A percentile compares a stretch with the other conserved stretches of the same genome.
Evolutionary conservation across 2,797 vertebrate genomes (phyloP).

Genomic region (Heliangelus exortis): DNA sequence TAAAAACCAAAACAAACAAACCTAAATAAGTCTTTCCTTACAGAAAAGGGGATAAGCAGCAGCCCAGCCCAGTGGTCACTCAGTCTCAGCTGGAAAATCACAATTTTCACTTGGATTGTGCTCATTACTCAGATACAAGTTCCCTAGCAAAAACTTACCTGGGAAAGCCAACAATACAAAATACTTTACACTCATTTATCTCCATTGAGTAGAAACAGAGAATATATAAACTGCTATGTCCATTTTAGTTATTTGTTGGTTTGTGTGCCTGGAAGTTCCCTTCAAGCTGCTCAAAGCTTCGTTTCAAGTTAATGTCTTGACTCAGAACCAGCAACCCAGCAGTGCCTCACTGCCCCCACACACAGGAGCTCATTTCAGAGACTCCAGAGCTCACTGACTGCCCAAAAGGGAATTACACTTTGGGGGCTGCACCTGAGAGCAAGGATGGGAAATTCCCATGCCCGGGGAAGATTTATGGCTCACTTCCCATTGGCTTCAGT

Average conservation of each 20-base stretch:
- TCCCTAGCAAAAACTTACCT: not conserved
- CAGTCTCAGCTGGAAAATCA: not conserved
- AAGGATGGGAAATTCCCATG: not conserved
- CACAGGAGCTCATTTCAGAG: not conserved
- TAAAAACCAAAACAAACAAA: not conserved
- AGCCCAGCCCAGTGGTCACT: not conserved
- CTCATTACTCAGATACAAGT: conserved; percentile 31
- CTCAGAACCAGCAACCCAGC: not conserved
- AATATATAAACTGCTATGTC: not conserved
- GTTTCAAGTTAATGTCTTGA: not conserved
- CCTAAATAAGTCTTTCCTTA: not conserved
- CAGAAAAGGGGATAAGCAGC: not conserved
- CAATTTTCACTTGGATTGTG: not conserved
- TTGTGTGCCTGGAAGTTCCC: not conserved
- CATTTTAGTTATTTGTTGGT: not conserved
- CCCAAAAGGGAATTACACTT: not conserved
- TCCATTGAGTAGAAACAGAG: not conserved
- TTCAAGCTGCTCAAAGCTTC: not conserved
- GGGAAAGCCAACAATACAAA: not conserved
- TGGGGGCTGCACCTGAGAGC: not conserved
- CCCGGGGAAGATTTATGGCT: not conserved
- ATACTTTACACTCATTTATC: not conserved
- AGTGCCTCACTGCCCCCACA: not conserved
- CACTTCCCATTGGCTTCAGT: not conserved
- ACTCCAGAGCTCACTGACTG: not conserved